Conservation (phyloP, 2,113 vertebrate genomes). For the Menidia beryllina region DNA sequence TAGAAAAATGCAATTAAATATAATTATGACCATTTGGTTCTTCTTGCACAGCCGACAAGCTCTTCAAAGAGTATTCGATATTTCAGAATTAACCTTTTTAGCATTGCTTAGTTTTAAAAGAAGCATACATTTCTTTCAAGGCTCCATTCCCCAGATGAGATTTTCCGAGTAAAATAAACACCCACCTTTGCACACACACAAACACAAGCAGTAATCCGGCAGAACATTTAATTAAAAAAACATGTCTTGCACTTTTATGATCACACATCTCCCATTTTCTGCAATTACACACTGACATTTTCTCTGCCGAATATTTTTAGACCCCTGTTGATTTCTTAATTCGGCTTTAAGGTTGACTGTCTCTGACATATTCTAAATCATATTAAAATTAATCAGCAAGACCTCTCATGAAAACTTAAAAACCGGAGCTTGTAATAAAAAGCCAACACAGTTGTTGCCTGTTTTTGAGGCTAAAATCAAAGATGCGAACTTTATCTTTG, state of each 20-base stretch:
- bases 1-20: background rate
- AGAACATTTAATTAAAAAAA: constrained; percentile 1
- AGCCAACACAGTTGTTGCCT: background rate
- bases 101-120: constrained; percentile 12
- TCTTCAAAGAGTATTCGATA: background rate
- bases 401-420: constrained; percentile 33
- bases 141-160: background rate
- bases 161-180: background rate
- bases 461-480: constrained; percentile 12
- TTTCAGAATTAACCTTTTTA: constrained; percentile 11
- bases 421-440: constrained; percentile 8
- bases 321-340: constrained; percentile 45
- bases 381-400: constrained; percentile 30
- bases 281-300: constrained; percentile 19
- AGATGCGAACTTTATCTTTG: constrained; percentile 4
- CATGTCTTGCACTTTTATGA: constrained; percentile 13
- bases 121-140: background rate
- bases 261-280: constrained; percentile 7
- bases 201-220: background rate
- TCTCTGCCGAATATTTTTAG: constrained; percentile 35
- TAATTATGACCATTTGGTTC: background rate
- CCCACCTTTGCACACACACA: background rate
- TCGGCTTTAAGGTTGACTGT: constrained; percentile 25
- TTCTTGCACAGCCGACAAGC: background rate
- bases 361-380: constrained; percentile 7